phyloP scores from a whole-genome alignment of 92 coral and sea anemone species.

The Desmophyllum pertusum region DNA sequence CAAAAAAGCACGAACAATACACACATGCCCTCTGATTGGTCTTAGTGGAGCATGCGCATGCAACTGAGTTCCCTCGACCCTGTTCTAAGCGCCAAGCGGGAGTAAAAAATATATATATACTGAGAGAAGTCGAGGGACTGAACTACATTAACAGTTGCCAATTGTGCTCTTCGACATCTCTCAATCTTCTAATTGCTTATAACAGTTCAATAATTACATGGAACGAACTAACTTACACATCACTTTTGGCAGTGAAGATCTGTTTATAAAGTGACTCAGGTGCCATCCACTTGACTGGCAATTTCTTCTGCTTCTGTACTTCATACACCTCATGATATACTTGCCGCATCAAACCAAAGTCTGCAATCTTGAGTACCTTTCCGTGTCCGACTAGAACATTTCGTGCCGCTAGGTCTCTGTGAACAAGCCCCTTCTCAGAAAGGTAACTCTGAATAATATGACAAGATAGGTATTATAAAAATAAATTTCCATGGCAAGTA shows the following conservation, averaged over 20 bases:
- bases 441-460: constrained; percentile 7
- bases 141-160: neutral
- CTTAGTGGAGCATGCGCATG: too few species aligned
- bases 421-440: constrained; percentile 6
- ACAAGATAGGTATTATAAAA: neutral
- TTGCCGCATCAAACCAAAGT: constrained; percentile 38
- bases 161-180: too few species aligned
- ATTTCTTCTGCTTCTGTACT: constrained; percentile 26
- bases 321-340: constrained; percentile 36
- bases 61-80: too few species aligned
- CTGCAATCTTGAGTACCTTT: constrained; percentile 34
- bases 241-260: constrained; percentile 34
- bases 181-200: neutral
- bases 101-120: too few species aligned
- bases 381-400: constrained; percentile 43
- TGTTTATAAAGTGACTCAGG: constrained; percentile 32
- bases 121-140: too few species aligned
- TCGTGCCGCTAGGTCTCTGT: constrained; percentile 29
- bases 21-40: too few species aligned
- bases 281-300: constrained; percentile 48
- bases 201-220: neutral
- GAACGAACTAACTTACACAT: constrained; percentile 5
- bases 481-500: too few species aligned
- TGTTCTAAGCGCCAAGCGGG: too few species aligned
- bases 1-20: too few species aligned